phyloP scores from a whole-genome alignment of 2,797 vertebrate species.

The Tangara arthus region DNA sequence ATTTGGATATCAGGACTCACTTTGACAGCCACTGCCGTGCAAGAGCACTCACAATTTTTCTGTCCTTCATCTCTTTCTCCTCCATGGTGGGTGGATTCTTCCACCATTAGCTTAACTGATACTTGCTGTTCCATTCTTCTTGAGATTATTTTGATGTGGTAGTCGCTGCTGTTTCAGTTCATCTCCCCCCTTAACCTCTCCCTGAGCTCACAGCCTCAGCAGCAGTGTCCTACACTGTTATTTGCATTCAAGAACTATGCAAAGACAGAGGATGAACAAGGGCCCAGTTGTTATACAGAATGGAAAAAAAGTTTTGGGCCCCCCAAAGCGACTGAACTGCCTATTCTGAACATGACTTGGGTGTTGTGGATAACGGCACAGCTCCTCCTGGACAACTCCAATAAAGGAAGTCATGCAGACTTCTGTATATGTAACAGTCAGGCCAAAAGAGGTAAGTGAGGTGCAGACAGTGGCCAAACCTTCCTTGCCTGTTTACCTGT shows the following conservation, averaged over 20 bases:
- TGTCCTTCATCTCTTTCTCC: neutral
- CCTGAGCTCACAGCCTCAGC: neutral
- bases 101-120: neutral
- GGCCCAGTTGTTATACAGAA: rapidly evolving
- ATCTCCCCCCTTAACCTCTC: neutral
- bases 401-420: neutral
- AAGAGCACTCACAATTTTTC: neutral
- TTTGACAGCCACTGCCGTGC: neutral
- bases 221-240: neutral
- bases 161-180: neutral
- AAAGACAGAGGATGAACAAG: neutral
- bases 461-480: neutral
- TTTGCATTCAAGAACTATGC: neutral
- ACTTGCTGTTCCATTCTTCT: neutral
- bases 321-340: neutral
- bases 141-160: neutral
- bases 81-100: neutral
- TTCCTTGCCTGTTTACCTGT: neutral
- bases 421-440: neutral
- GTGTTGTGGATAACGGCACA: neutral
- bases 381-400: neutral
- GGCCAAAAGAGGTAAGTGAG: neutral
- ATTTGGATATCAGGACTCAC: neutral
- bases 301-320: neutral
- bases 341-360: neutral